These are phyloP conservation scores for Hydrolagus affinis DNA, from an alignment of 2,113 vertebrate genomes.

Conservation along the genomic window DNA sequence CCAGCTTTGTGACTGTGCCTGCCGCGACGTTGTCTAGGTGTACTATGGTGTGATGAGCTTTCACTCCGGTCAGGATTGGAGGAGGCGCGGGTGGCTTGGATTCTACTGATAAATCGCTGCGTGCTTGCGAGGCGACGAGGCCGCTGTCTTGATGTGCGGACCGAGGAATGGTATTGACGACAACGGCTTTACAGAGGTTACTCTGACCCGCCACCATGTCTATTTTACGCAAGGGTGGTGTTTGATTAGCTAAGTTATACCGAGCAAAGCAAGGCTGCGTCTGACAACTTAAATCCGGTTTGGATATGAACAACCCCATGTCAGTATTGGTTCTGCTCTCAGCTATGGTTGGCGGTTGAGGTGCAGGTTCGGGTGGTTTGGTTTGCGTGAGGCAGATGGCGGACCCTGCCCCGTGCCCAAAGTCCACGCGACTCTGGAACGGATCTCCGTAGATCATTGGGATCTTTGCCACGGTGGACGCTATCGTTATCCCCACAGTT, in stretches of 20 bases:
- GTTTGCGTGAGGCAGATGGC: constrained; percentile 81
- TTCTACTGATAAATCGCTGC: constrained; percentile 67
- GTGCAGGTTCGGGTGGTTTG: constrained; percentile 62
- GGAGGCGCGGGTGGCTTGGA: constrained; percentile 72
- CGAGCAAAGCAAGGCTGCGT: constrained; percentile 78
- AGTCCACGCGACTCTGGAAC: constrained; percentile 83
- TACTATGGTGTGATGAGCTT: constrained; percentile 86
- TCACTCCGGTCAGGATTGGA: constrained; percentile 64
- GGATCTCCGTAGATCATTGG: constrained; percentile 86
- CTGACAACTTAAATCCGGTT: constrained; percentile 62
- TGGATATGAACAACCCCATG: constrained; percentile 56
- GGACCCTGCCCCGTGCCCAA: constrained; percentile 77
- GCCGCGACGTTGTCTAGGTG: constrained; percentile 73
- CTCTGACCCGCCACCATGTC: constrained; percentile 72
- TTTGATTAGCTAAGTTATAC: constrained; percentile 77
- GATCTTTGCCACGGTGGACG: constrained; percentile 76
- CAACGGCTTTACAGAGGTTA: constrained; percentile 55
- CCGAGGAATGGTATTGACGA: constrained; percentile 58
- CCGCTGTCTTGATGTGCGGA: constrained; percentile 61
- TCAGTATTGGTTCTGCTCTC: constrained; percentile 41
- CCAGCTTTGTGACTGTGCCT: constrained; percentile 71
- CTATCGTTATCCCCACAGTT: constrained; percentile 76
- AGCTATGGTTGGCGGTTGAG: constrained; percentile 50
- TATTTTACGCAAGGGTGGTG: constrained; percentile 69
- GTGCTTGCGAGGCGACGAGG: constrained; percentile 57